Conservation (phyloP, 92 coral and sea anemone genomes). For the Paramuricea clavata region DNA sequence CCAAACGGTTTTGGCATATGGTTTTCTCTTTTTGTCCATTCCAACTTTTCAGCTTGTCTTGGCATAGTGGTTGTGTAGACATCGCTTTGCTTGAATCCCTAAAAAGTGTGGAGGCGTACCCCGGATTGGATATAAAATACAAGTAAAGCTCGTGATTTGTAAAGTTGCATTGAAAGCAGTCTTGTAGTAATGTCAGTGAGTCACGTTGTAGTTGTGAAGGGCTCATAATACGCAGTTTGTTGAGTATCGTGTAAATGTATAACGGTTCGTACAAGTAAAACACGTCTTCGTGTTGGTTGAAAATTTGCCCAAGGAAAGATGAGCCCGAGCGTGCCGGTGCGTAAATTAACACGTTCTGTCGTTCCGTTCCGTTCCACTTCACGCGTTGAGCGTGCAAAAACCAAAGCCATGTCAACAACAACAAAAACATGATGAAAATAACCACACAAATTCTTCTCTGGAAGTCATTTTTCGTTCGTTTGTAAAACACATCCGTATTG, state of each 20-base stretch:
- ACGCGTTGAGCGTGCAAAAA: neutral
- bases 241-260: constrained; percentile 27
- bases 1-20: constrained; percentile 57
- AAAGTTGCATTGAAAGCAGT: constrained; percentile 77
- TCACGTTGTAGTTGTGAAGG: constrained; percentile 68
- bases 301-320: constrained; percentile 87
- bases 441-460: neutral
- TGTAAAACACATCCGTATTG: neutral
- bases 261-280: constrained; percentile 90
- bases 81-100: constrained; percentile 88
- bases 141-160: constrained; percentile 78
- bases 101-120: constrained; percentile 62
- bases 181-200: constrained; percentile 63
- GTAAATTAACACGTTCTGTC: constrained; percentile 70
- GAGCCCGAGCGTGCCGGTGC: constrained; percentile 93
- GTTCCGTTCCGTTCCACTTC: constrained; percentile 1
- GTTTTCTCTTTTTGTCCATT: neutral
- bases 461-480: neutral
- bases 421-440: neutral
- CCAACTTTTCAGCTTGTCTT: neutral
- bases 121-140: constrained; percentile 64
- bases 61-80: constrained; percentile 72
- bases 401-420: neutral
- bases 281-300: constrained; percentile 81
- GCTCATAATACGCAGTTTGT: constrained; percentile 51